phyloP scores from a whole-genome alignment of 2,113 vertebrate genomes.

The Choloepus hoffmanni region DNA sequence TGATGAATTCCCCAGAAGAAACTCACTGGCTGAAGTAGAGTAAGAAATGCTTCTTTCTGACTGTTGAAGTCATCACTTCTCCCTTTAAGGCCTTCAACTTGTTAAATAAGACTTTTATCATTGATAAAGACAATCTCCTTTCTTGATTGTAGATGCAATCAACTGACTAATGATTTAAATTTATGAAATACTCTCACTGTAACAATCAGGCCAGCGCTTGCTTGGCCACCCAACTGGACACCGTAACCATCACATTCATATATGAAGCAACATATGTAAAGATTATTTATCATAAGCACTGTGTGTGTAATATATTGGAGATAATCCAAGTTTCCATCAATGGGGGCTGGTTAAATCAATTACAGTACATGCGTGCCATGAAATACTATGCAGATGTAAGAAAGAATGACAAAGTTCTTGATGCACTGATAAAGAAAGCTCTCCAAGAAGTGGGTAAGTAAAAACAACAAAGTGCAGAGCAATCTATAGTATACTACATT shows the following conservation, averaged over 20 bases:
- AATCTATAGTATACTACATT: neutral
- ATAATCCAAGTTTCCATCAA: slow-evolving; percentile 3
- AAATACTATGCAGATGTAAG: neutral
- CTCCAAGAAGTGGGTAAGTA: neutral
- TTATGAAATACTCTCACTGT: too few species aligned
- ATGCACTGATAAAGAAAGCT: neutral
- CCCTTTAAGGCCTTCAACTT: too few species aligned
- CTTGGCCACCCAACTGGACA: too few species aligned
- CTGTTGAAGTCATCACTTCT: too few species aligned
- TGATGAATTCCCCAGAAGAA: too few species aligned
- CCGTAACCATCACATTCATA: neutral
- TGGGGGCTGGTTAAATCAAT: slow-evolving; percentile 6
- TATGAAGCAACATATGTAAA: neutral
- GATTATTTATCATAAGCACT: slow-evolving; percentile 42
- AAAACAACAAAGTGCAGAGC: neutral
- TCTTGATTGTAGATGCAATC: too few species aligned
- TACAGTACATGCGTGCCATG: neutral
- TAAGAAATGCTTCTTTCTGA: too few species aligned
- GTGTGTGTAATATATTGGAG: neutral
- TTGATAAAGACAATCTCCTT: too few species aligned
- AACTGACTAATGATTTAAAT: too few species aligned
- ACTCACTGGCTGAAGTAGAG: too few species aligned
- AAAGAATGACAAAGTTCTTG: neutral
- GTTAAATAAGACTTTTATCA: too few species aligned
- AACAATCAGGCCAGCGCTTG: too few species aligned